phyloP scores from a whole-genome alignment of 2,888 invertebrate genomes.

The Campopleginae sp. region DNA sequence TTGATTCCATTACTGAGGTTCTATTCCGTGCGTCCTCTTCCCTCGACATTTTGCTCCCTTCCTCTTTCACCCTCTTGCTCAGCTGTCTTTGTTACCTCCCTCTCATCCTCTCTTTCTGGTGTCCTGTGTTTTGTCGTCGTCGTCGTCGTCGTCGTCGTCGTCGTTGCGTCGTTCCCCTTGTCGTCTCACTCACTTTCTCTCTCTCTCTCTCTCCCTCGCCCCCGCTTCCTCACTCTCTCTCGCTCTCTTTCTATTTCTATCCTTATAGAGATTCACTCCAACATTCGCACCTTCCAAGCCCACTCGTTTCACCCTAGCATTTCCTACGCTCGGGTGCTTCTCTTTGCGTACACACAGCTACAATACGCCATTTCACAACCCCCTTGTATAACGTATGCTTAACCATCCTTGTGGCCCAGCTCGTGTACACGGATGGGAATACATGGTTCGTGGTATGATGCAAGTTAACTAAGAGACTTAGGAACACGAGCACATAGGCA shows the following conservation, averaged over 20 bases:
- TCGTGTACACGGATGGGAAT: slow-evolving; percentile 37
- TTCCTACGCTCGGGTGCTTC: slow-evolving; percentile 41
- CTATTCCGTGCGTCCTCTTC: slow-evolving; percentile 67
- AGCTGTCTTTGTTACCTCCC: neutral
- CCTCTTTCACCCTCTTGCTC: neutral
- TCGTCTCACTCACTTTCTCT: too few species aligned
- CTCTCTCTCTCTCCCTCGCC: slow-evolving; percentile 5
- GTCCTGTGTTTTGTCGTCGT: neutral
- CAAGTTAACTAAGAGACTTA: slow-evolving; percentile 34
- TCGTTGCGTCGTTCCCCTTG: too few species aligned
- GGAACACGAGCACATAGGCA: slow-evolving; percentile 12
- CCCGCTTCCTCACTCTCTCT: slow-evolving; percentile 26
- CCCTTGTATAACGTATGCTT: slow-evolving; percentile 35
- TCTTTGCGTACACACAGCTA: slow-evolving; percentile 28
- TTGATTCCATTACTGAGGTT: slow-evolving; percentile 79
- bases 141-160: too few species aligned
- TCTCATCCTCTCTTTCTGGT: neutral
- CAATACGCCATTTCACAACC: slow-evolving; percentile 32
- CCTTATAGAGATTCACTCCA: slow-evolving; percentile 34
- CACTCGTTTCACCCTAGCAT: slow-evolving; percentile 30
- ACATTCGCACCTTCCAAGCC: slow-evolving; percentile 47
- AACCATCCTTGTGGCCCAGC: slow-evolving; percentile 26
- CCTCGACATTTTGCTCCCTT: slow-evolving; percentile 8
- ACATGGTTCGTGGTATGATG: slow-evolving; percentile 24
- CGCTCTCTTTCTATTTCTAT: slow-evolving; percentile 15